Conservation (phyloP, 2,113 vertebrate genomes). For the Prochilodus magdalenae region DNA sequence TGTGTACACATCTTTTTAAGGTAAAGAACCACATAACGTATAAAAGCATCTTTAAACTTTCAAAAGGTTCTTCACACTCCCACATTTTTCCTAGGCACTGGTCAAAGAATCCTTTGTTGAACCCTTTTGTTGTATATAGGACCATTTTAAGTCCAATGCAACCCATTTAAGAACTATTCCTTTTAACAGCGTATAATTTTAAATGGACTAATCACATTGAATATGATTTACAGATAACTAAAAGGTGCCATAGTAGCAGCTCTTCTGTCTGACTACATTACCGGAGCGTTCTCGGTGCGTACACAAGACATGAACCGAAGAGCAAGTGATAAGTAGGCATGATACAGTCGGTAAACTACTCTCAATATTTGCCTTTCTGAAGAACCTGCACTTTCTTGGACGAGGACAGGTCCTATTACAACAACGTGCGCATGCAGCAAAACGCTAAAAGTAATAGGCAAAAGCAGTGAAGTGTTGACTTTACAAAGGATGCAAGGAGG, state of each 20-base stretch:
- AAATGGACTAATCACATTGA: background rate
- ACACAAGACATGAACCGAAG: background rate
- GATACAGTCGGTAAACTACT: slow-evolving; percentile 19
- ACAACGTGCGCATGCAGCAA: slow-evolving; percentile 84
- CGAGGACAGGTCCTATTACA: slow-evolving; percentile 44
- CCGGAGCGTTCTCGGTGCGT: background rate
- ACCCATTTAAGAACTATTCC: background rate
- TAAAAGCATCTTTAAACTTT: too few relatives aligned
- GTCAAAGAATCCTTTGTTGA: background rate
- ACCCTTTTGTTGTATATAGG: too few relatives aligned
- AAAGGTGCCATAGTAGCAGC: background rate
- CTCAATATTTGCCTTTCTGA: slow-evolving; percentile 33
- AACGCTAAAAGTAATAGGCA: slow-evolving; percentile 94
- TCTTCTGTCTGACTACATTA: background rate
- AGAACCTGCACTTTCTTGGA: slow-evolving; percentile 18
- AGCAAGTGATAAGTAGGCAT: background rate
- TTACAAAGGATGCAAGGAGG: slow-evolving; percentile 93
- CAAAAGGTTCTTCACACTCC: background rate
- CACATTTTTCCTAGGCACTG: background rate
- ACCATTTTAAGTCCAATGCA: too few relatives aligned
- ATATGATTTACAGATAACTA: background rate
- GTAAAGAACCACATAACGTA: too few relatives aligned
- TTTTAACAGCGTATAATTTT: background rate
- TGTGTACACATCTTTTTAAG: too few relatives aligned
- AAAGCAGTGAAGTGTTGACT: slow-evolving; percentile 98